A percentile compares a stretch with the other conserved stretches of the same genome.
These are phyloP conservation scores for Chionoecetes opilio DNA, from an alignment of 1,140 invertebrate species.

Conservation along the genomic window DNA sequence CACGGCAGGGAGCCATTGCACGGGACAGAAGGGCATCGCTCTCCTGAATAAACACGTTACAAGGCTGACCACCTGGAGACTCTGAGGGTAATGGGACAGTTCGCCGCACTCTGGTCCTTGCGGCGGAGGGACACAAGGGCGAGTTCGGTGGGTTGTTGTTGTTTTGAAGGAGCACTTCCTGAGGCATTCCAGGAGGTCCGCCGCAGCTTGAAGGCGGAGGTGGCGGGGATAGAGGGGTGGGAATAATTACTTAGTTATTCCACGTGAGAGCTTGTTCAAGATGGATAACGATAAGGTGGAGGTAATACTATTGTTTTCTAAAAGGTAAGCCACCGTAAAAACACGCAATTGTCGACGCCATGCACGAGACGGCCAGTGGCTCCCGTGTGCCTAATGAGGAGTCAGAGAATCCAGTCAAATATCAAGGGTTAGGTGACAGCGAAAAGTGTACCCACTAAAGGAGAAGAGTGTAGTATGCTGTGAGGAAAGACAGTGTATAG, in stretches of 20 bases:
- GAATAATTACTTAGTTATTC: constrained; percentile 39
- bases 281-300: constrained; percentile 33
- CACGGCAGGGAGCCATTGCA: constrained; percentile 55
- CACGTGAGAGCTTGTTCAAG: background rate
- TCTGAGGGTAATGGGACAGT: background rate
- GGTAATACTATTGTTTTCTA: constrained; percentile 28
- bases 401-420: background rate
- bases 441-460: background rate
- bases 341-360: background rate
- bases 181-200: background rate
- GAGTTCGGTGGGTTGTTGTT: constrained; percentile 51
- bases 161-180: constrained; percentile 38
- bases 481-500: background rate
- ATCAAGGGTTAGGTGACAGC: background rate
- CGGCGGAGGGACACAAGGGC: background rate
- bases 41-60: constrained; percentile 62
- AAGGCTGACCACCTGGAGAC: constrained; percentile 58
- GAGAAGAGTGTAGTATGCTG: background rate
- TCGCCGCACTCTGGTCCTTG: background rate
- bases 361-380: background rate
- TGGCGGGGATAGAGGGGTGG: background rate
- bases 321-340: background rate
- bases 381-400: background rate
- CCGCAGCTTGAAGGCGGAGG: constrained; percentile 22
- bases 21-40: constrained; percentile 43